These are phyloP conservation scores for Meloidogyne chitwoodi DNA, from an alignment of 1,140 invertebrate genomes.

Conservation along the genomic window DNA sequence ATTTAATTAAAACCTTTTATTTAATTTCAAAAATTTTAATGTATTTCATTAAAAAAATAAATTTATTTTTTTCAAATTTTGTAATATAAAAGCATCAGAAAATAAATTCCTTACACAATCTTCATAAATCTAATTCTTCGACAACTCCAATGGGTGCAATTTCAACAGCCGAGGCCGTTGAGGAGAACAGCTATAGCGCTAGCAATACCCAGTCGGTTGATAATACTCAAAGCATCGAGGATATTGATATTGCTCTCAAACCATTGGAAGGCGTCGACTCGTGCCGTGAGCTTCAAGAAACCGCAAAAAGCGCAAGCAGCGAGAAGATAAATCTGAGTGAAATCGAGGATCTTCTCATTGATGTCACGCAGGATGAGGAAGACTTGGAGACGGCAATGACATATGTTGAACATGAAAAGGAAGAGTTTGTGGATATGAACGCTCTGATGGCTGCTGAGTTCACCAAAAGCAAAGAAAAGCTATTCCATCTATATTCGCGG, in stretches of 20 bases:
- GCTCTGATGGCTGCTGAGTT: neutral
- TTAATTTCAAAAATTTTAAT: too few relatives aligned
- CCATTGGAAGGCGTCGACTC: neutral
- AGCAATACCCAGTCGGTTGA: neutral
- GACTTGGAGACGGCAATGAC: neutral
- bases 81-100: too few relatives aligned
- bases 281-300: neutral
- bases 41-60: neutral
- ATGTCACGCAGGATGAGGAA: neutral
- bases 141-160: neutral
- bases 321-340: neutral
- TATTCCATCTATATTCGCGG: too few relatives aligned
- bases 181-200: neutral
- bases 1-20: neutral
- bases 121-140: neutral
- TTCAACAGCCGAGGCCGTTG: neutral
- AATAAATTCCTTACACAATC: neutral
- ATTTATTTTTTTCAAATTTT: too few relatives aligned
- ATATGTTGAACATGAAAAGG: neutral
- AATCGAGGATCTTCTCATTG: neutral
- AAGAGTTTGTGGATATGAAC: neutral
- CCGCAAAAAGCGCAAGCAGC: neutral
- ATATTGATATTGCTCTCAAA: too few relatives aligned
- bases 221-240: too few relatives aligned
- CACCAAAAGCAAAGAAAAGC: neutral